These are phyloP conservation scores for Teleogryllus oceanicus DNA, from an alignment of 2,888 invertebrate genomes.

Conservation along the genomic window DNA sequence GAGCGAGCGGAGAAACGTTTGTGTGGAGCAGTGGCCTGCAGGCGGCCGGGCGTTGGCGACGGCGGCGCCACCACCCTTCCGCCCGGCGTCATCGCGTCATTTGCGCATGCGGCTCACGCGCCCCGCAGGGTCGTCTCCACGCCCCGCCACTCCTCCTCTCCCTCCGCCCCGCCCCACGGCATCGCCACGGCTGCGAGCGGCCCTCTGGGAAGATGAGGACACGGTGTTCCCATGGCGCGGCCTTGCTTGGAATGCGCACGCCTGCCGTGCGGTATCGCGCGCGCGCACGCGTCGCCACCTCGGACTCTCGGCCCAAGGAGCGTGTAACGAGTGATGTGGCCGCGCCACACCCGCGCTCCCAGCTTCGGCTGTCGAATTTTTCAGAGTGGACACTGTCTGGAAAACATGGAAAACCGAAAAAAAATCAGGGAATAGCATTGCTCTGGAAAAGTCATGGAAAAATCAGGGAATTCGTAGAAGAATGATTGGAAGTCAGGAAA, in stretches of 20 bases:
- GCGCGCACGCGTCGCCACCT: background rate
- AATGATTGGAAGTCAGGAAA: too few relatives aligned
- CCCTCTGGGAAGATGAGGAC: slow-evolving; percentile 28
- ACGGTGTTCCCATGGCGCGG: slow-evolving; percentile 28
- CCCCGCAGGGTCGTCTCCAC: background rate
- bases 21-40: too few relatives aligned
- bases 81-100: background rate
- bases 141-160: background rate
- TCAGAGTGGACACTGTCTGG: too few relatives aligned
- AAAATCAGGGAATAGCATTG: too few relatives aligned
- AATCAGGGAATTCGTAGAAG: too few relatives aligned
- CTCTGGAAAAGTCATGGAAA: too few relatives aligned
- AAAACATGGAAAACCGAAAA: too few relatives aligned
- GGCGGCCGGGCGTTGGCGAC: background rate
- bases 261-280: background rate
- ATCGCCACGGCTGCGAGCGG: background rate
- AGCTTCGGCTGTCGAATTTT: too few relatives aligned
- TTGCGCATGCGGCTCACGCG: slow-evolving; percentile 11
- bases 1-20: too few relatives aligned
- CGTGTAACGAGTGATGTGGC: too few relatives aligned
- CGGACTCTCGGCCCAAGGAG: background rate
- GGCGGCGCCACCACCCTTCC: background rate
- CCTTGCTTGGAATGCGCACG: slow-evolving; percentile 29
- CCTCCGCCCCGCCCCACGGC: slow-evolving; percentile 20
- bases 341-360: too few relatives aligned